Percentiles rank a stretch among this genome's conserved stretches.
Conservation (phyloP, 2,797 vertebrate species). For the Calcarius lapponicus region DNA sequence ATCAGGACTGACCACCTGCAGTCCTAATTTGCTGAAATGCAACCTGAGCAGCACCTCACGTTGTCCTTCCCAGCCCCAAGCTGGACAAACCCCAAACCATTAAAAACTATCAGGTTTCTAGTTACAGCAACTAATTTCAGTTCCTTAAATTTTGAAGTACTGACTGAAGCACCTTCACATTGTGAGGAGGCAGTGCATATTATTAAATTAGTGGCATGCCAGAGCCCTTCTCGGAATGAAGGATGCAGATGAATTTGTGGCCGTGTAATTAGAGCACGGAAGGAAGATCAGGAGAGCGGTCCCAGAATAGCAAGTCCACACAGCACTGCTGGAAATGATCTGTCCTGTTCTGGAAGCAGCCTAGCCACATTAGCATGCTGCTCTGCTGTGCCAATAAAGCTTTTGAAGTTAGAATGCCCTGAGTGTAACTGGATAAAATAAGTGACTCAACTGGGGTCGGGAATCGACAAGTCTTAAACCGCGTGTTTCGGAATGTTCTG, state of each 20-base stretch:
- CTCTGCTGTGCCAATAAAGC: conserved; percentile 27
- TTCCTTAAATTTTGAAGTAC: neutral
- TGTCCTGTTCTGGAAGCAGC: conserved; percentile 18
- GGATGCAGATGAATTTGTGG: neutral
- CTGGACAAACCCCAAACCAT: neutral
- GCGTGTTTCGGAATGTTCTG: neutral
- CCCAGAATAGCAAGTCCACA: conserved; percentile 26
- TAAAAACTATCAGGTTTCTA: neutral
- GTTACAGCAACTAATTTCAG: neutral
- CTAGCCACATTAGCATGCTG: neutral
- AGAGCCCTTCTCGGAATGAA: neutral
- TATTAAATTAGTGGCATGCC: conserved; percentile 2
- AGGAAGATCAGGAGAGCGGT: conserved; percentile 16
- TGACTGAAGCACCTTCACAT: neutral
- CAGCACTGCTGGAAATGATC: neutral
- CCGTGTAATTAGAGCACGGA: conserved; percentile 14
- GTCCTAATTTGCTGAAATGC: neutral
- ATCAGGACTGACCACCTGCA: neutral
- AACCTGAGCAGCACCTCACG: neutral
- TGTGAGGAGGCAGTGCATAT: neutral
- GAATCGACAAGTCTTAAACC: neutral
- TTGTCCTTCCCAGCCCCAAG: neutral
- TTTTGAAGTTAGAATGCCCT: neutral
- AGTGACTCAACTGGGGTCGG: neutral
- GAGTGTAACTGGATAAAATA: conserved; percentile 21